phyloP scores from a whole-genome alignment of 2,113 vertebrate genomes.

The Phalacrocorax aristotelis region DNA sequence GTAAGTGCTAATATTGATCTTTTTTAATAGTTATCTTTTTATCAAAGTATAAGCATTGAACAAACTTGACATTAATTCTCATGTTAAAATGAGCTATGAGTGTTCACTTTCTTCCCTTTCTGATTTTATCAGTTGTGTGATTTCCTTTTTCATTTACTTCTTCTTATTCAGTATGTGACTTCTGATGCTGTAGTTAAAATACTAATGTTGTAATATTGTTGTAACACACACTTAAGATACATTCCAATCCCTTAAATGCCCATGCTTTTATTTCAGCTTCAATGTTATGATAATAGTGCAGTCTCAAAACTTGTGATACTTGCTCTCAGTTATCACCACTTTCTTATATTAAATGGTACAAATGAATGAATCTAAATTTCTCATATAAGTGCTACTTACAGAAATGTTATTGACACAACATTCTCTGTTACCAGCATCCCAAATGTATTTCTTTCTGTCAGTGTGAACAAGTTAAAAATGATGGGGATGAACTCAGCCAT shows the following conservation, averaged over 20 bases:
- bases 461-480: not conserved
- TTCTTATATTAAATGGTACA: not conserved
- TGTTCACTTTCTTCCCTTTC: not conserved
- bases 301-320: not conserved
- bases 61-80: not conserved
- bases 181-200: not conserved
- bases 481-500: not conserved
- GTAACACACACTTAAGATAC: not conserved
- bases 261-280: not conserved
- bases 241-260: not conserved
- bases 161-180: not conserved
- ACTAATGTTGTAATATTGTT: not conserved
- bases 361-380: not conserved
- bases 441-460: not conserved
- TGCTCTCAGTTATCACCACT: not conserved
- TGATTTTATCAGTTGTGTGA: accelerated
- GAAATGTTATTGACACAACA: not conserved
- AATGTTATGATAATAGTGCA: not conserved
- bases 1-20: not conserved
- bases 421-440: not conserved
- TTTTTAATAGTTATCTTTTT: not conserved
- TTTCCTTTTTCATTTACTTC: not conserved
- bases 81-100: not conserved
- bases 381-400: not conserved
- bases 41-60: not conserved